Evolutionary conservation across 2,797 vertebrate species (phyloP), one percentile per base, ranked within the genome.

Genomic region (Antrozous pallidus): DNA sequence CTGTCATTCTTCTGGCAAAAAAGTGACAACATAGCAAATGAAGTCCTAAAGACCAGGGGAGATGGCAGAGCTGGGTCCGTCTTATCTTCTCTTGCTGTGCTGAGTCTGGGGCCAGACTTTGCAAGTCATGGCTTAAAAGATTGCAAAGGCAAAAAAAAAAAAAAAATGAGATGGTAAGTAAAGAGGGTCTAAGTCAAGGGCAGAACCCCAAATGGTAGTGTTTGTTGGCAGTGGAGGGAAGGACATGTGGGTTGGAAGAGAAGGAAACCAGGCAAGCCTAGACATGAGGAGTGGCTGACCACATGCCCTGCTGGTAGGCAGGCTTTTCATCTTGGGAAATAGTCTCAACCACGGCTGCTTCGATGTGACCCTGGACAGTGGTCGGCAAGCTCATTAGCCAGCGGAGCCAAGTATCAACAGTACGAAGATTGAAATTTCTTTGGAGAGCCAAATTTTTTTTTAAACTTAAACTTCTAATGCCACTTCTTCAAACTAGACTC

Each of bases 121-220:
- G 24, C 16, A 65, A 75, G 31, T 75, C 7, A 0, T 17, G 8
- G 49, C 38, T 79, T 54, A 11, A 13, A 75, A 8, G 69, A 33
- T 85, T 4, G 8, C 13, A 22, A 42, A 85, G n/a, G 36, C 16
- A 33, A 17, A 47, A 9, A 67, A 12, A 58, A 67, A 33, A 17
- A 40, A 9, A 67, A 28, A 58, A 67, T 0, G 38, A 84, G 28
- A n/a, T 16, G 1, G 8, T 47, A 67, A 51, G 31, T 69, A 26
- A 71, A 75, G 14, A 42, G 49, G 31, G 22, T 49, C 70, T 47
- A 54, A 77, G 63, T 78, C 89, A 42, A 77, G 65, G 61, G 47
- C 82, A 82, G 82, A 82, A 36, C 38, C 17, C 70, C 20, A 79
- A 65, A 70, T 81, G 20, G 31, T 12, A 12, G 6, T 36, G 13